phyloP scores from a whole-genome alignment of 2,888 invertebrate species.

The Glyphotaelius pellucidus region DNA sequence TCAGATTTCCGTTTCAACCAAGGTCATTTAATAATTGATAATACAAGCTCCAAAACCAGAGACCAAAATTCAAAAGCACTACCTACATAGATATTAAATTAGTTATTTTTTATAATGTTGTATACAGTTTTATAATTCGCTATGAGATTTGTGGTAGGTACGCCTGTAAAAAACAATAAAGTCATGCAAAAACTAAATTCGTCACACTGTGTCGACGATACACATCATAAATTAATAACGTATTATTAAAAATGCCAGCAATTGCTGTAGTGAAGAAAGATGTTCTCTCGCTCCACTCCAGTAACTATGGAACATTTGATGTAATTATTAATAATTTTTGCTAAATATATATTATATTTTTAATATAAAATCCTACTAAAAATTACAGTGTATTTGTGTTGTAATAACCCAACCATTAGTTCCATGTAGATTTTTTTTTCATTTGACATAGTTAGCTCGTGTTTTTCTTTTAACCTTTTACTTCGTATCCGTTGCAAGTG shows the following conservation, averaged over 20 bases:
- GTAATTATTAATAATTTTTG: neutral
- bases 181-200: neutral
- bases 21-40: no score
- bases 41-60: no score
- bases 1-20: no score
- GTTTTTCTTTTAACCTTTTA: neutral
- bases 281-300: neutral
- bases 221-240: neutral
- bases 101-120: no score
- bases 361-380: neutral
- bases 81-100: no score
- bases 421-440: neutral
- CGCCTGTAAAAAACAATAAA: neutral
- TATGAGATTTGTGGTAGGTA: no score
- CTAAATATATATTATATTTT: neutral
- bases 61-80: no score
- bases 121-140: no score
- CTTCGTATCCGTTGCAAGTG: neutral
- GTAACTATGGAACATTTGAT: neutral
- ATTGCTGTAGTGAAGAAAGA: conserved; percentile 2
- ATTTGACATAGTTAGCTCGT: neutral
- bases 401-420: neutral
- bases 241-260: neutral
- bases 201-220: neutral
- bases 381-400: neutral